Conservation (phyloP, 2,797 vertebrate species). For the Acanthopagrus latus region DNA sequence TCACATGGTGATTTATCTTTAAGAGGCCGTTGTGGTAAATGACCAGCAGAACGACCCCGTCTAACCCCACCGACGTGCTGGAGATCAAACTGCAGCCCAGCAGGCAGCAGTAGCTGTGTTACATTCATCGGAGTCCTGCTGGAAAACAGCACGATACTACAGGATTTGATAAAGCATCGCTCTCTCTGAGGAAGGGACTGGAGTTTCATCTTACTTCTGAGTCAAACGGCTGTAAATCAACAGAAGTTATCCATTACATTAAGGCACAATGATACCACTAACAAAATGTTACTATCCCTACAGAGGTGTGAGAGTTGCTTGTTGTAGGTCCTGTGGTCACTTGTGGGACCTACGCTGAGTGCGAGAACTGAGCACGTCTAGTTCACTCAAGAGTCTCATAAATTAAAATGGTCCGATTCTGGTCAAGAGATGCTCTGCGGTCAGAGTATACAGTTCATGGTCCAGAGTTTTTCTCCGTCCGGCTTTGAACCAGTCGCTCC, state of each 20-base stretch:
- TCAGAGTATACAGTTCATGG: slow-evolving; percentile 62
- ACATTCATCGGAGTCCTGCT: slow-evolving; percentile 71
- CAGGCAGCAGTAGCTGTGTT: slow-evolving; percentile 53
- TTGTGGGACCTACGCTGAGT: slow-evolving; percentile 35
- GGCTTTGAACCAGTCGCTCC: slow-evolving; percentile 49
- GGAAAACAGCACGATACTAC: slow-evolving; percentile 28
- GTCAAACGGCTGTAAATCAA: slow-evolving; percentile 36
- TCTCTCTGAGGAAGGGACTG: slow-evolving; percentile 28
- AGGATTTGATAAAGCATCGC: slow-evolving; percentile 14
- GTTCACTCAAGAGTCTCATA: slow-evolving; percentile 76
- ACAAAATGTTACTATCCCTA: slow-evolving; percentile 60
- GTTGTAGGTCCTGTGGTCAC: slow-evolving; percentile 37
- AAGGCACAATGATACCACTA: slow-evolving; percentile 65
- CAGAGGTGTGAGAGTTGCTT: slow-evolving; percentile 59
- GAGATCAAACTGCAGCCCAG: slow-evolving; percentile 50
- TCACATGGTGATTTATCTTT: slow-evolving; percentile 54
- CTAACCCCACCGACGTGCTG: slow-evolving; percentile 24
- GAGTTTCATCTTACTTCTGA: slow-evolving; percentile 22
- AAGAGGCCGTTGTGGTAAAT: slow-evolving; percentile 49
- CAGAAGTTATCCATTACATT: slow-evolving; percentile 28
- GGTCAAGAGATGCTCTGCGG: slow-evolving; percentile 72
- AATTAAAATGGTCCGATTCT: slow-evolving; percentile 78
- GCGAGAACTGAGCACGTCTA: slow-evolving; percentile 66
- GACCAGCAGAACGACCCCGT: slow-evolving; percentile 48
- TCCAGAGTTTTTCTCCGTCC: slow-evolving; percentile 61